Conservation (phyloP, 2,888 invertebrate species). For the Osedax fenrisi region DNA sequence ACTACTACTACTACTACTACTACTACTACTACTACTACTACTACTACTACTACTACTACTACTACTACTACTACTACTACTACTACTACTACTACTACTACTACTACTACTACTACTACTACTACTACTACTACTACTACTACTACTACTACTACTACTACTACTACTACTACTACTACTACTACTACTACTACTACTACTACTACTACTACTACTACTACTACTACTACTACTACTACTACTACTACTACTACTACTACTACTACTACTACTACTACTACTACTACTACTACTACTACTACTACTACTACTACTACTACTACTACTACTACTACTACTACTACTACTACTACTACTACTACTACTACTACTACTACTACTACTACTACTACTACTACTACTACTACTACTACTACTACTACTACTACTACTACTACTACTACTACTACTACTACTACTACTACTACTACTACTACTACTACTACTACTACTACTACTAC, state of each 20-base stretch:
- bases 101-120: conserved; percentile 26
- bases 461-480: conserved; percentile 22
- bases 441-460: conserved; percentile 24
- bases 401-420: conserved; percentile 25
- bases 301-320: conserved; percentile 18
- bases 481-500: conserved; percentile 25
- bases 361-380: conserved; percentile 26
- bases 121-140: conserved; percentile 14
- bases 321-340: conserved; percentile 20
- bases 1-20: conserved; percentile 18
- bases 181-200: conserved; percentile 29
- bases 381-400: conserved; percentile 27
- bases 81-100: conserved; percentile 21
- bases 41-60: conserved; percentile 29
- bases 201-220: conserved; percentile 29
- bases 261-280: conserved; percentile 29
- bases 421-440: conserved; percentile 21
- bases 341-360: conserved; percentile 25
- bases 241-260: conserved; percentile 27
- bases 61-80: conserved; percentile 28
- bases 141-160: conserved; percentile 4
- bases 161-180: conserved; percentile 29
- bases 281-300: conserved; percentile 22
- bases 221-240: conserved; percentile 28
- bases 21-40: conserved; percentile 27